These are phyloP conservation scores for Circaetus cinerascens DNA, from an alignment of 2,113 vertebrate genomes.

Conservation along the genomic window DNA sequence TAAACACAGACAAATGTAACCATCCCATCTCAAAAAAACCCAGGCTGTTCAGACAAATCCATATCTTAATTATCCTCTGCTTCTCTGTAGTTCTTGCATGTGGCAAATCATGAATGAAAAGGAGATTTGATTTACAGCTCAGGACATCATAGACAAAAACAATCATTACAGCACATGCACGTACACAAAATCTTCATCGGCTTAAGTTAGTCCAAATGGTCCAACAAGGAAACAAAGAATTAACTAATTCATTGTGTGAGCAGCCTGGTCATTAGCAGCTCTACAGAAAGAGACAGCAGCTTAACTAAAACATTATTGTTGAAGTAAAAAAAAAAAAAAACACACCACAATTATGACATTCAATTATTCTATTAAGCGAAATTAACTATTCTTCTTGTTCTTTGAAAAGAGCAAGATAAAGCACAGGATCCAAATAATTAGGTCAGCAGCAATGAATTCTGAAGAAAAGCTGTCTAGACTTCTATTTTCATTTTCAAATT, in stretches of 20 bases:
- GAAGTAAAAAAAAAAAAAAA: constrained; percentile 3
- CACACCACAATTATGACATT: constrained; percentile 69
- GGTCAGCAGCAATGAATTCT: constrained; percentile 74
- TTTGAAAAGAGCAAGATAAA: constrained; percentile 75
- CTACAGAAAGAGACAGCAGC: constrained; percentile 38
- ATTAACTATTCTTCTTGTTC: constrained; percentile 75
- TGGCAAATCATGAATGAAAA: constrained; percentile 63
- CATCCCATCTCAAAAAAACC: neutral
- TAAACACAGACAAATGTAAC: neutral
- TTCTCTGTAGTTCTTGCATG: neutral
- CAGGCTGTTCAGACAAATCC: neutral
- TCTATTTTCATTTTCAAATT: constrained; percentile 73
- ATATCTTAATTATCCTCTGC: neutral
- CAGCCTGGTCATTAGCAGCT: constrained; percentile 68
- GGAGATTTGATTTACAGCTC: neutral
- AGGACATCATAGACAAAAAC: constrained; percentile 63
- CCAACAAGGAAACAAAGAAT: constrained; percentile 55
- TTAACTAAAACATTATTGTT: constrained; percentile 71
- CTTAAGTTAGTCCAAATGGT: constrained; percentile 65
- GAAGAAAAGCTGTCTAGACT: constrained; percentile 82
- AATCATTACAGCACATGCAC: constrained; percentile 42
- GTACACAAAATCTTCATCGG: constrained; percentile 23
- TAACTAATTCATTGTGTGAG: constrained; percentile 57
- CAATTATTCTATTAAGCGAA: constrained; percentile 81
- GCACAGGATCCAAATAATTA: constrained; percentile 73